phyloP scores from a whole-genome alignment of 1,140 invertebrate species.

The Argopecten irradians region DNA sequence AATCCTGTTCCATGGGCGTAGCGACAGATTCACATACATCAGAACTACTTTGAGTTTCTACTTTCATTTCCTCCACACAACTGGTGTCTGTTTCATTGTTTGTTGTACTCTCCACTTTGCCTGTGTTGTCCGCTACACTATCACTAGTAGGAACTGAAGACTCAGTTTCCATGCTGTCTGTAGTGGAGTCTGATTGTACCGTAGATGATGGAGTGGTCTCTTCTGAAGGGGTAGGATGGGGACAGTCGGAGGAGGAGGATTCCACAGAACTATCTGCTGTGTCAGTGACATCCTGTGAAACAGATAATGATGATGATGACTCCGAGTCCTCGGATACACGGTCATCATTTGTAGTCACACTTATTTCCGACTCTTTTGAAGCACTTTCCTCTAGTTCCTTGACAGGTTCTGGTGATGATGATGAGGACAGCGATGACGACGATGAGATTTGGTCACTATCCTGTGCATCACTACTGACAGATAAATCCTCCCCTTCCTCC shows the following conservation, averaged over 20 bases:
- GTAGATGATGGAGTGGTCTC: neutral
- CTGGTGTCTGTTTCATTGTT: neutral
- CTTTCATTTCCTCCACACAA: neutral
- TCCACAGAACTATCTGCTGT: neutral
- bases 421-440: conserved; percentile 24
- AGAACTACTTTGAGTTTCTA: neutral
- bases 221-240: neutral
- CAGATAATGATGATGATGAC: neutral
- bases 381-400: neutral
- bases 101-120: neutral
- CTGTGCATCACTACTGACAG: conserved; percentile 25
- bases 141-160: neutral
- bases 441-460: conserved; percentile 27
- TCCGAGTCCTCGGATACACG: neutral
- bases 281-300: neutral
- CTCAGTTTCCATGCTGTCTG: neutral
- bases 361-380: conserved; percentile 1
- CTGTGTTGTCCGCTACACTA: neutral
- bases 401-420: neutral
- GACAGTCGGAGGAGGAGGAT: neutral
- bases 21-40: neutral
- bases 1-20: neutral
- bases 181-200: conserved; percentile 8
- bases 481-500: conserved; percentile 23
- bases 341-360: neutral